A percentile compares a stretch with the other conserved stretches of the same genome.
phyloP scores from a whole-genome alignment of 1,140 invertebrate species.

The Pararge aegeria region DNA sequence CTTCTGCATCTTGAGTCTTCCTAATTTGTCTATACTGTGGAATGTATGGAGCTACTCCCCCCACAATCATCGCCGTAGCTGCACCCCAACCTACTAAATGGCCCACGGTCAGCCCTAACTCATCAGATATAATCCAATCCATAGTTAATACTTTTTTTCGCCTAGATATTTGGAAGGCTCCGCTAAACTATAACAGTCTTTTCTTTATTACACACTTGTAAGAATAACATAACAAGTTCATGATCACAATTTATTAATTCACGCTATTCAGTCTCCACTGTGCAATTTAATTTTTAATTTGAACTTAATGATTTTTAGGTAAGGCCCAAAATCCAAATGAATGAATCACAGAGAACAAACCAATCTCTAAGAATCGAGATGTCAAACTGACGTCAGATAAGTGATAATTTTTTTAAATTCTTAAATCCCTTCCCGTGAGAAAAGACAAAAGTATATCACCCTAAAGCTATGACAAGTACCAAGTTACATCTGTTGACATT shows the following conservation, averaged over 20 bases:
- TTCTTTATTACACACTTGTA: conserved; percentile 7
- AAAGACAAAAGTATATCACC: no score
- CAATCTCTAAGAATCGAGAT: no score
- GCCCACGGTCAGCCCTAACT: conserved; percentile 83
- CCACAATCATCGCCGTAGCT: conserved; percentile 93
- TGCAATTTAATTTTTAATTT: not conserved
- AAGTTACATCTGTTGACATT: no score
- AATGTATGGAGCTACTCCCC: conserved; percentile 91
- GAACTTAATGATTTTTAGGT: no score
- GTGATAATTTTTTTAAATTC: no score
- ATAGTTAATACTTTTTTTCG: conserved; percentile 50
- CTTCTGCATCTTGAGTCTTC: conserved; percentile 93
- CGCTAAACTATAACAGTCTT: not conserved
- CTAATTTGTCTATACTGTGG: conserved; percentile 97
- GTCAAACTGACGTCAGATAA: no score
- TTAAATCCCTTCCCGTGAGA: no score
- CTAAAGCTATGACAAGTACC: no score
- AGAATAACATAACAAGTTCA: not conserved
- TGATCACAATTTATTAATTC: not conserved
- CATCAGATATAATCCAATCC: conserved; percentile 87
- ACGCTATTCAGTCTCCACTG: not conserved
- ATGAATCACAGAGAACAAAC: no score
- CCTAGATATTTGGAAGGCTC: not conserved
- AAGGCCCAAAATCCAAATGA: no score
- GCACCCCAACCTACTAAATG: conserved; percentile 85